Evolutionary conservation across 2,113 vertebrate species (phyloP).

Genomic region (Tretioscincus oriximinensis): DNA sequence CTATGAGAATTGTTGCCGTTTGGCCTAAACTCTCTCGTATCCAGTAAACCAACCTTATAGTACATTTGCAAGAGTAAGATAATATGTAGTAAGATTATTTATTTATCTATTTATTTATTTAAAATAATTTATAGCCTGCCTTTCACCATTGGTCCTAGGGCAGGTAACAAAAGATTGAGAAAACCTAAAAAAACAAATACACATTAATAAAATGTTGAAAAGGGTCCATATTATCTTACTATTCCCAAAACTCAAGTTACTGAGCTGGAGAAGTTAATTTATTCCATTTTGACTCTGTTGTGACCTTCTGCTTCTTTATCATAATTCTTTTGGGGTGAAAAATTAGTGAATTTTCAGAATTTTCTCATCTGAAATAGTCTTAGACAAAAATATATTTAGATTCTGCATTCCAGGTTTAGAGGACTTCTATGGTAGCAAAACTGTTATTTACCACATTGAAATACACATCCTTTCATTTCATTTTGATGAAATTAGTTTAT

Average conservation of each 20-base stretch:
- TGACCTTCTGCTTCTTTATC: neutral
- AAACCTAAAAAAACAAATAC: no score
- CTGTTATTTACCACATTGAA: neutral
- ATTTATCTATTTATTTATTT: no score
- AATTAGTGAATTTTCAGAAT: neutral
- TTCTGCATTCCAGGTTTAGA: constrained; percentile 6
- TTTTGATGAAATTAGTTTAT: no score
- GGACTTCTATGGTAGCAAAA: neutral
- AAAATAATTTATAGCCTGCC: no score
- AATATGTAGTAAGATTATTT: no score
- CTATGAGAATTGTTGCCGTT: neutral
- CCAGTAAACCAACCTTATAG: neutral
- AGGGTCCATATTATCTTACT: neutral
- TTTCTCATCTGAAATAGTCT: neutral
- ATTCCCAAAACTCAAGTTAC: no score
- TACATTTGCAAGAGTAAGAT: neutral
- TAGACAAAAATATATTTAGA: neutral
- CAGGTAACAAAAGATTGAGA: no score
- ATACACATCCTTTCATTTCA: neutral
- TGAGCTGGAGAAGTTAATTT: neutral
- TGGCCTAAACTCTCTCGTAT: neutral
- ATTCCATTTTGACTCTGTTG: neutral
- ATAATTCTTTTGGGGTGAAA: neutral
- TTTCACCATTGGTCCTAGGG: no score
- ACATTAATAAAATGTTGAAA: no score